Evolutionary conservation across 2,888 invertebrate genomes (phyloP).

Genomic region (Dryococelus australis): DNA sequence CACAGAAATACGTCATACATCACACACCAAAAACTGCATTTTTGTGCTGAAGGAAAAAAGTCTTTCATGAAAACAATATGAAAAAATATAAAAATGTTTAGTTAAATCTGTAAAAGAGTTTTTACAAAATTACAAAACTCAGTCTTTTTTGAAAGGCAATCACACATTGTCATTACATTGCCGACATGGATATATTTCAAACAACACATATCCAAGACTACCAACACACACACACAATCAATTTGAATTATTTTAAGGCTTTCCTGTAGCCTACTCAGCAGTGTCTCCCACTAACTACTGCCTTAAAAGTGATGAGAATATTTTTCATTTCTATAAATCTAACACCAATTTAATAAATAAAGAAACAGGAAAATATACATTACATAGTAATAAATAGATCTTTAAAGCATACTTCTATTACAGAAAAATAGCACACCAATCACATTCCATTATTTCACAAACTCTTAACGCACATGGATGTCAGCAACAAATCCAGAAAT

Average conservation of each 20-base stretch:
- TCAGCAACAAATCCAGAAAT: too few relatives aligned
- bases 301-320: not conserved
- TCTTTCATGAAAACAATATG: not conserved
- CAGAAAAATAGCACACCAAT: too few relatives aligned
- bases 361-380: too few relatives aligned
- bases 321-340: not conserved
- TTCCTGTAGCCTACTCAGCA: not conserved
- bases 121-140: conserved; percentile 10
- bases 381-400: too few relatives aligned
- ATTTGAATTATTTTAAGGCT: not conserved
- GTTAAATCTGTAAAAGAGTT: not conserved
- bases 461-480: too few relatives aligned
- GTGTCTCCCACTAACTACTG: not conserved
- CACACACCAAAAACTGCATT: not conserved
- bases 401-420: too few relatives aligned
- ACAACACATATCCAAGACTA: not conserved
- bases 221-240: not conserved
- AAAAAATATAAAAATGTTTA: not conserved
- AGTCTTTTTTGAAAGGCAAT: not conserved
- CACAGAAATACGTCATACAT: not conserved
- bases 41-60: not conserved
- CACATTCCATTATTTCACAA: too few relatives aligned
- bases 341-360: not conserved
- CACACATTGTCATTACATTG: not conserved
- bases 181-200: not conserved